Conservation (phyloP, 2,888 invertebrate species). For the Scaeva pyrastri region DNA sequence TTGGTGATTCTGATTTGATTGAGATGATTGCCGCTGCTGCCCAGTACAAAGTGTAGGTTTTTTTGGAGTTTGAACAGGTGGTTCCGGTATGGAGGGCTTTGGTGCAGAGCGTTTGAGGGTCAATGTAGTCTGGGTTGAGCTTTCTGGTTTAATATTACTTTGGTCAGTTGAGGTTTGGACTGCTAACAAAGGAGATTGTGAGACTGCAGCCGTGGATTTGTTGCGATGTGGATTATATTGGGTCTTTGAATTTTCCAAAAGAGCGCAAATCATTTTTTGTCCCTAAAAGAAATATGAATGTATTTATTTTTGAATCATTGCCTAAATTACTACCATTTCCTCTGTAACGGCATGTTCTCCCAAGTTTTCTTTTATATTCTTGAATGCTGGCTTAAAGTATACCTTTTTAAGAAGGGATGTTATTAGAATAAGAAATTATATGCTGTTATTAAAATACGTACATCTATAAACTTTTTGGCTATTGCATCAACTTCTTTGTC, state of each 20-base stretch:
- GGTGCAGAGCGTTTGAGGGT: constrained; percentile 80
- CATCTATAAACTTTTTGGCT: constrained; percentile 86
- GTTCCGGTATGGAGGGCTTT: constrained; percentile 58
- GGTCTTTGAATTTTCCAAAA: constrained; percentile 82
- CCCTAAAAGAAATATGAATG: constrained; percentile 76
- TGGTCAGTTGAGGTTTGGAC: constrained; percentile 68
- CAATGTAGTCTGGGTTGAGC: constrained; percentile 75
- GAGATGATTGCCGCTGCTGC: constrained; percentile 52
- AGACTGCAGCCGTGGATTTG: constrained; percentile 53
- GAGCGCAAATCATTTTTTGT: constrained; percentile 83
- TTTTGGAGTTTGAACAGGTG: constrained; percentile 47
- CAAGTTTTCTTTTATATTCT: constrained; percentile 87
- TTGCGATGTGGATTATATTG: constrained; percentile 81
- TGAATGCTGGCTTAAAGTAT: constrained; percentile 87
- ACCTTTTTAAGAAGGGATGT: constrained; percentile 81
- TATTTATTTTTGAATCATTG: background rate
- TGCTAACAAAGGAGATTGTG: background rate
- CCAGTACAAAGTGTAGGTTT: constrained; percentile 59
- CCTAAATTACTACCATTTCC: constrained; percentile 83
- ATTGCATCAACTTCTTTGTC: constrained; percentile 87
- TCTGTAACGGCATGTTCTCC: constrained; percentile 86
- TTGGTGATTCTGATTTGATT: constrained; percentile 57
- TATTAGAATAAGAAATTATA: background rate
- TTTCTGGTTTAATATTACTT: constrained; percentile 47
- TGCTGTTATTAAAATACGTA: constrained; percentile 76